These are phyloP conservation scores for Philypnodon macrostomus DNA, from an alignment of 2,797 vertebrate species.

Conservation along the genomic window DNA sequence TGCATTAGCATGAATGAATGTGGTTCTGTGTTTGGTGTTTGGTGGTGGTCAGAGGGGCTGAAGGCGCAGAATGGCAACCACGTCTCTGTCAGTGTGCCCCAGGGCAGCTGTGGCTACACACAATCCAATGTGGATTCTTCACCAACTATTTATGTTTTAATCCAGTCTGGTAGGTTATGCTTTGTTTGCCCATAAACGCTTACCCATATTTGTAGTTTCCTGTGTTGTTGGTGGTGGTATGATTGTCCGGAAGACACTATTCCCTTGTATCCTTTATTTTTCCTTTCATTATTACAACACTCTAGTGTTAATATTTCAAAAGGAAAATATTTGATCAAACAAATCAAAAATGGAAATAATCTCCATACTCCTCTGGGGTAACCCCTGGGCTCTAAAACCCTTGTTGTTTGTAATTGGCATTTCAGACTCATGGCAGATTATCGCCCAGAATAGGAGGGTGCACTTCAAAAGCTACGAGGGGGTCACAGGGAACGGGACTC, in stretches of 20 bases:
- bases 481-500: conserved; percentile 65
- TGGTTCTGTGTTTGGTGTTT: too few relatives aligned
- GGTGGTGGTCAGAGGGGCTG: too few relatives aligned
- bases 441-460: conserved; percentile 64
- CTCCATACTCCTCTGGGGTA: conserved; percentile 47
- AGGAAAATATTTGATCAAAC: conserved; percentile 17
- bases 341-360: too few relatives aligned
- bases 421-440: conserved; percentile 75
- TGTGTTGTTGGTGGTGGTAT: too few relatives aligned
- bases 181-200: conserved; percentile 47
- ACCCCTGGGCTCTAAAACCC: conserved; percentile 51
- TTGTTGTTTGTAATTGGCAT: conserved; percentile 73
- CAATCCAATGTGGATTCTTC: background rate
- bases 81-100: too few relatives aligned
- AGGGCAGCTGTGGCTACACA: too few relatives aligned
- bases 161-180: conserved; percentile 12
- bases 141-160: conserved; percentile 15
- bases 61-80: too few relatives aligned
- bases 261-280: background rate
- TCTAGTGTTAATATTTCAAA: background rate
- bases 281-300: background rate
- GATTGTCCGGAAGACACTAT: conserved; percentile 4
- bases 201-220: conserved; percentile 36
- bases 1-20: too few relatives aligned
- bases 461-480: conserved; percentile 66